A percentile compares a stretch with the other conserved stretches of the same genome.
Evolutionary conservation across 2,888 invertebrate species (phyloP).

Genomic region (Tetranychus truncatus): DNA sequence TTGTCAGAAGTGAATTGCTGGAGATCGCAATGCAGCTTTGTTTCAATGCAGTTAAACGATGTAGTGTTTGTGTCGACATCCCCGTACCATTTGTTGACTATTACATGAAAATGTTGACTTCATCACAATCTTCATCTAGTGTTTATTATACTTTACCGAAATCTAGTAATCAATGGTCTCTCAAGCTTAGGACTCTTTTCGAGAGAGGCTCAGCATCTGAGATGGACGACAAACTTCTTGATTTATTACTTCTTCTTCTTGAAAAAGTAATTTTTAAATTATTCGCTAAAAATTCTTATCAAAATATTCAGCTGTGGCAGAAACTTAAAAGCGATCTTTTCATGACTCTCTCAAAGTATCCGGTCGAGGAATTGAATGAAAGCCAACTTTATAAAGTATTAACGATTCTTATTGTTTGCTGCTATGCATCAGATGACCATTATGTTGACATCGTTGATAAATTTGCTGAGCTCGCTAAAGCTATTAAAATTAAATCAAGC

Average conservation of each 20-base stretch:
- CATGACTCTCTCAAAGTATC: neutral
- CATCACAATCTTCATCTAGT: neutral
- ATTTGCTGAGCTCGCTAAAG: neutral
- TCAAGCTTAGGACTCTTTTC: neutral
- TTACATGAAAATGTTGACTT: neutral
- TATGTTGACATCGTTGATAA: neutral
- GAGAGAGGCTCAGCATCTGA: neutral
- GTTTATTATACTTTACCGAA: neutral
- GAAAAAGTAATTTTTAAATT: neutral
- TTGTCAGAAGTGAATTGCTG: neutral
- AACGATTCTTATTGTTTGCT: neutral
- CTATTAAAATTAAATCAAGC: neutral
- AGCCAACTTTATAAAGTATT: neutral
- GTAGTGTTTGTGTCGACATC: neutral
- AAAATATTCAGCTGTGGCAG: neutral
- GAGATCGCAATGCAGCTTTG: neutral
- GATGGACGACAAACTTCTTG: neutral
- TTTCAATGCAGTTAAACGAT: neutral
- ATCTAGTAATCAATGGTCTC: neutral
- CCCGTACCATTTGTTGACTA: neutral
- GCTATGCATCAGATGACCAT: neutral
- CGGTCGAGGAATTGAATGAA: neutral
- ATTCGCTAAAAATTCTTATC: neutral
- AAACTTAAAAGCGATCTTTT: neutral
- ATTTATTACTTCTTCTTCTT: neutral